Base-by-base conservation (phyloP, 2,113 vertebrate species). In the Platysteira castanea region DNA sequence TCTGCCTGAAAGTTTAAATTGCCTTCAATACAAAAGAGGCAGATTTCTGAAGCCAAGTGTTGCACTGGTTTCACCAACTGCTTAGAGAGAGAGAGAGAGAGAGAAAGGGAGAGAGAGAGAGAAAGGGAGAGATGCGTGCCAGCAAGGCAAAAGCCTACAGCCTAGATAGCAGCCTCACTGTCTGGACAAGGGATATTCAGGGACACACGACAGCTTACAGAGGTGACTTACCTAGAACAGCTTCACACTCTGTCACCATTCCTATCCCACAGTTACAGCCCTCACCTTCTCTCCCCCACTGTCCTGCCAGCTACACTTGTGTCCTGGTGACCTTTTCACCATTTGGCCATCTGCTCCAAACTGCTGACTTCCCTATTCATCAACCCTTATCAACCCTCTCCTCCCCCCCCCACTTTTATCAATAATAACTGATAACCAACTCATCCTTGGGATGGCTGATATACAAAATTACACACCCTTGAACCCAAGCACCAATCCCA, bases 71-170 rank as follows among this genome's bases (percentile, higher is more conserved):
- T 41, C 27, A 83, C 22, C 71, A 83, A 47, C 10, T 23, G 47
- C 47, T 93, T 22, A 33, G 47, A 63, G 7, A 53, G 24, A 49
- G 15, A 59, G 9, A 53, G 24, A 49, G 20, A 26, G 13, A 37
- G 15, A 28, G 35, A 22, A 61, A 57, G 28, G 8, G 23, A 33
- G 46, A 71, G 31, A 18, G 56, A 26, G 13, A 37, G 15, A 28
- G 35, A 22, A 61, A 57, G 28, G 8, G 23, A 33, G 46, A 71
- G 31, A 18, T 18, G 27, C 0, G 0, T 44, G 47, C 33, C 47
- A 67, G 60, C 44, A 60, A 60, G 33, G 39, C 42, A 9, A 7
- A 77, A 87, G 47, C 2, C 13, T 42, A 50, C 70, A 53, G 56
- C 64, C 56, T 9, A 16, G 37, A 23, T 2, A 1, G 4, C 59